Conservation (phyloP, 2,888 invertebrate species). For the Chrysotoxum bicinctum region DNA sequence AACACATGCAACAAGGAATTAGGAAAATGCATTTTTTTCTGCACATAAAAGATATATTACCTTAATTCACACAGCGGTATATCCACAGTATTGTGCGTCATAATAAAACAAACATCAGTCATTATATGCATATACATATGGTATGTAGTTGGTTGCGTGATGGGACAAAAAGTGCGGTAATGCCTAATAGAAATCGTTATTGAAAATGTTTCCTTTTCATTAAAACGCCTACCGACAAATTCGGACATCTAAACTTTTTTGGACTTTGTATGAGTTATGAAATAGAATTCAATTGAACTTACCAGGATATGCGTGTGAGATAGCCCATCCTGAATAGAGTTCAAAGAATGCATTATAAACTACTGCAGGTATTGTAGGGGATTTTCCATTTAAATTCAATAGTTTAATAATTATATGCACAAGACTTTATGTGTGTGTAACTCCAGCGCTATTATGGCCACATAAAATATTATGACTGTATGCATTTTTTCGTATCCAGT, state of each 20-base stretch:
- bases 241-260: not conserved
- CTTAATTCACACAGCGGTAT: not conserved
- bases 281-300: constrained; percentile 28
- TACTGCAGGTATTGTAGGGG: constrained; percentile 31
- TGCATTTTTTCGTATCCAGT: constrained; percentile 33
- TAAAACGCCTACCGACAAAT: not conserved
- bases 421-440: not conserved
- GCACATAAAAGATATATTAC: not conserved
- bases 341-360: not conserved
- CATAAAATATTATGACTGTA: not conserved
- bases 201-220: constrained; percentile 8
- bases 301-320: constrained; percentile 27
- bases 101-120: not conserved
- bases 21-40: constrained; percentile 19
- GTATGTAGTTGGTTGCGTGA: too few relatives aligned
- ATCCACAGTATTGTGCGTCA: not conserved
- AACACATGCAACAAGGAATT: not conserved
- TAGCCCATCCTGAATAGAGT: not conserved
- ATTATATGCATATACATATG: too few relatives aligned
- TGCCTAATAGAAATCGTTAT: not conserved
- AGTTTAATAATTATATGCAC: constrained; percentile 56
- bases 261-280: not conserved
- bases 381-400: constrained; percentile 60
- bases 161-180: not conserved
- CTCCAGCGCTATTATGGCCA: not conserved